Evolutionary conservation across 1,140 invertebrate genomes (phyloP), one percentile per base, ranked within the genome.

Genomic region (Choristoneura fumiferana): DNA sequence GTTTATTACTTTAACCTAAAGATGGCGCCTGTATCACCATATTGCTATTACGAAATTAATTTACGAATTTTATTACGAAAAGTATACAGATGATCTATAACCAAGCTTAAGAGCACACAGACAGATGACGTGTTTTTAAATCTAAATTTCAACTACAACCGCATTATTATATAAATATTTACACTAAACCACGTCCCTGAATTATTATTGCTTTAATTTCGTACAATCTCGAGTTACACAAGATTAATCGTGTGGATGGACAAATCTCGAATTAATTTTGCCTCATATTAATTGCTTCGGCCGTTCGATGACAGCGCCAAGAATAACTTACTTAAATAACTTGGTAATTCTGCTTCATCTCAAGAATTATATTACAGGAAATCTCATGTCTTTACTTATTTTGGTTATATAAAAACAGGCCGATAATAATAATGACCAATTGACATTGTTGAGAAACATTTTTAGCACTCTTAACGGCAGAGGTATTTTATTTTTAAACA

Each of bases 91-190:
- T n/a, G 1, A 14, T 49, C 10, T n/a, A 49, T 4, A 14, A 15
- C 18, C 13, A 49, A 57, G 38, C 15, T 36, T 17, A 29, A 34
- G 22, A 29, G 22, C 22, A 18, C 33, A 37, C 36, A 52, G 35
- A 33, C 55, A 52, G 54, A 38, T 36, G 18, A 45, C 60, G 38
- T 12, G 22, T 22, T 22, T 29, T 49, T 22, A 49, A 49, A 29
- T 33, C 43, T 49, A 49, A 49, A 49, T 49, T 49, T 49, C 43
- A 49, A 49, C 43, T 49, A 49, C 43, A 49, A 49, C 43, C 43
- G 22, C 22, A 29, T 49, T 49, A 45, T 29, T 3, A 22, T 22
- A 49, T 49, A 49, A 49, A 49, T 36, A 45, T 37, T 18, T 58
- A 43, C 54, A 56, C 15, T 45, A 45, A 45, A 18, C 33, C 22